phyloP scores from a whole-genome alignment of 2,113 vertebrate species.

The Rhodinocichla rosea region DNA sequence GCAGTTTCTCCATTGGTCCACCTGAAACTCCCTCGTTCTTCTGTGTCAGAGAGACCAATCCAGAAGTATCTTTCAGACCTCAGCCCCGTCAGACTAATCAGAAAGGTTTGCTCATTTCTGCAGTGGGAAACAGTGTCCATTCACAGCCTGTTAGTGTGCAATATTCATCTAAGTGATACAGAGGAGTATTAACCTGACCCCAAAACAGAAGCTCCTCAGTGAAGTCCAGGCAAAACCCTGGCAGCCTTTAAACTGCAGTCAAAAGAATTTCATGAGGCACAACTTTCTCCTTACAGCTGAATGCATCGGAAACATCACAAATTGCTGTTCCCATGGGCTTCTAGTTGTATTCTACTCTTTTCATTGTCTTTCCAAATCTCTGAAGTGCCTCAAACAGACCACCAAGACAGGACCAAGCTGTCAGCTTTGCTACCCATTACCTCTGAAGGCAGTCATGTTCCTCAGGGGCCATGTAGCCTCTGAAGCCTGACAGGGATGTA shows the following conservation, averaged over 20 bases:
- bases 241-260: neutral
- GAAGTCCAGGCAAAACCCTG: neutral
- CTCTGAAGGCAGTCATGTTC: neutral
- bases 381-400: neutral
- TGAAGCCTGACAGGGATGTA: neutral
- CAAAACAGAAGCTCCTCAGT: neutral
- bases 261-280: neutral
- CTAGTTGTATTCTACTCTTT: neutral
- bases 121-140: neutral
- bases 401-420: neutral
- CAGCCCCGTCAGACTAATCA: conserved; percentile 84
- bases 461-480: neutral
- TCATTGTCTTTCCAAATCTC: neutral
- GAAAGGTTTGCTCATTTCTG: conserved; percentile 89
- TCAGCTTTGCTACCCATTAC: neutral
- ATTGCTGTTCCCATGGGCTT: neutral
- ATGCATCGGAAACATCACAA: neutral
- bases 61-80: conserved; percentile 88
- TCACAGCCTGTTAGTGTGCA: neutral
- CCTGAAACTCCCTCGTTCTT: conserved; percentile 70
- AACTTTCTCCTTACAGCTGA: neutral
- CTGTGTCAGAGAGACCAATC: conserved; percentile 81
- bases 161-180: neutral
- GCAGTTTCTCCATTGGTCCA: conserved; percentile 76
- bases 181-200: neutral